Base-by-base conservation (phyloP, 2,113 vertebrate species). In the Erythrocercus mccallii region DNA sequence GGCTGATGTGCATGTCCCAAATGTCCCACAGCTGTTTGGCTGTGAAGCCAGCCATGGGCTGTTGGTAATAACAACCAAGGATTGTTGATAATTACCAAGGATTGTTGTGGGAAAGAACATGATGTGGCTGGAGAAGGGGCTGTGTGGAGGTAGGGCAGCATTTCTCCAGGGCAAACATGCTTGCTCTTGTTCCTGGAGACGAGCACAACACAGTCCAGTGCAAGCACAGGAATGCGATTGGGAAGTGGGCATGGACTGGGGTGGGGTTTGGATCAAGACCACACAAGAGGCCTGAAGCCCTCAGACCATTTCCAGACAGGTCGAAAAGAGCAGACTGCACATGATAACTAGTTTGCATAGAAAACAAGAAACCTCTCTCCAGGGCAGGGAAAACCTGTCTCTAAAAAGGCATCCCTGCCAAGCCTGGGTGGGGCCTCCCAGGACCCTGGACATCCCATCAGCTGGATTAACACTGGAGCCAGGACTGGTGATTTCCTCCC, bases 81-180 rank as follows among this genome's bases (percentile, higher is more conserved):
- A 58, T 4, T 37, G 33, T 10, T 44, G 68, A 44, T 50, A 72
- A 57, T 14, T 65, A 81, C 27, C 58, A 48, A 24, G 60, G 37
- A 66, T 16, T 81, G 27, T 16, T 57, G 15, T 58, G 68, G 44
- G 33, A 58, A 81, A 81, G 51, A 58, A 28, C 27, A 81, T 58
- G 37, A n/a, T 45, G 12, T 38, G 47, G 51, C 37, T 66, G 77
- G 33, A 58, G 37, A 73, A 81, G 51, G 10, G 51, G 33, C 7
- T 6, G 2, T 30, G 23, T 27, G 37, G 44, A 66, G 60, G 37
- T 11, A 58, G 18, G 12, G 31, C 50, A 72, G 58, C 37, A 50
- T 53, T 72, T 65, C 27, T 37, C 12, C 0, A 0, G 58, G 50
- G 16, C 12, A 73, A 66, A 58, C 0, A 0, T 28, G 44, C 58